Conservation (phyloP, 1,140 invertebrate genomes). For the Trachymyrmex cornetzi region DNA sequence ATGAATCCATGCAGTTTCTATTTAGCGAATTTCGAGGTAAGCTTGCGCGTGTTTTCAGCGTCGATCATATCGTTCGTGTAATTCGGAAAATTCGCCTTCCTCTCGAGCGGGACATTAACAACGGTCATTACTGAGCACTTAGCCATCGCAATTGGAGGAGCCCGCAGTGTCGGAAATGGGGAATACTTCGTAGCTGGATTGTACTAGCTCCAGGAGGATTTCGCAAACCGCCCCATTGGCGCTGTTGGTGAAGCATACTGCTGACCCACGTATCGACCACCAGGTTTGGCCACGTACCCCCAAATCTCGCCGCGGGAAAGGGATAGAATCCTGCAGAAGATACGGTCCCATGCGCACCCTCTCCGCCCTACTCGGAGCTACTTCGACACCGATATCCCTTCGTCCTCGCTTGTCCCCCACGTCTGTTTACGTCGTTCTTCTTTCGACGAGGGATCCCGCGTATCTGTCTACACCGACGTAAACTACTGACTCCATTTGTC, state of each 20-base stretch:
- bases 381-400: slow-evolving; percentile 62
- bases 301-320: slow-evolving; percentile 18
- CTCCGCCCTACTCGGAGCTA: slow-evolving; percentile 5
- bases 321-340: slow-evolving; percentile 64
- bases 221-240: slow-evolving; percentile 81
- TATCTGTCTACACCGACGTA: slow-evolving; percentile 56
- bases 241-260: slow-evolving; percentile 81
- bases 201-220: slow-evolving; percentile 75
- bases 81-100: slow-evolving; percentile 19
- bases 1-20: background rate
- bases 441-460: slow-evolving; percentile 53
- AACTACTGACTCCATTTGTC: slow-evolving; percentile 45
- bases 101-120: slow-evolving; percentile 66
- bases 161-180: slow-evolving; percentile 67
- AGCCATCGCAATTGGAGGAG: slow-evolving; percentile 16
- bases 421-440: slow-evolving; percentile 71
- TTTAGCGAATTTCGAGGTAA: slow-evolving; percentile 3
- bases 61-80: slow-evolving; percentile 19
- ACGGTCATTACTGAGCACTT: slow-evolving; percentile 64
- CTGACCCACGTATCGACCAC: slow-evolving; percentile 83
- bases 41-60: background rate
- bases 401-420: slow-evolving; percentile 49
- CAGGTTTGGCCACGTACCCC: slow-evolving; percentile 41
- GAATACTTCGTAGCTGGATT: slow-evolving; percentile 79
- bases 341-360: slow-evolving; percentile 64